phyloP scores from a whole-genome alignment of 2,797 vertebrate genomes.

The Girardinus metallicus region DNA sequence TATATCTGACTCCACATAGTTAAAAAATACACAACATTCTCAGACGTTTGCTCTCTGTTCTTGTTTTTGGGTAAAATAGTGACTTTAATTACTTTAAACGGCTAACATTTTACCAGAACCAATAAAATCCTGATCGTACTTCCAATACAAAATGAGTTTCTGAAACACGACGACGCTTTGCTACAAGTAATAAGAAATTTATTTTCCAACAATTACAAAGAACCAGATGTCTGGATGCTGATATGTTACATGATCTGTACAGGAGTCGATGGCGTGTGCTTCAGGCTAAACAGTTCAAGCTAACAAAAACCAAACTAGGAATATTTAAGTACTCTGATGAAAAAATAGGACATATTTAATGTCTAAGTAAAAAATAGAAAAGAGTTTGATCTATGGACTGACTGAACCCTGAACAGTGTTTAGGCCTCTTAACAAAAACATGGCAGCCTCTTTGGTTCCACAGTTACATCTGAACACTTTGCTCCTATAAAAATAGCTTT shows the following conservation, averaged over 20 bases:
- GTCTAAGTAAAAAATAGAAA: slow-evolving; percentile 89
- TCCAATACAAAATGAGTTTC: background rate
- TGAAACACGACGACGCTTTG: slow-evolving; percentile 1
- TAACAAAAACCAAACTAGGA: slow-evolving; percentile 77
- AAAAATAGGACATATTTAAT: slow-evolving; percentile 85
- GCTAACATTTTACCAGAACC: background rate
- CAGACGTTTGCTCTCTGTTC: too few species aligned
- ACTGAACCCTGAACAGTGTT: slow-evolving; percentile 91
- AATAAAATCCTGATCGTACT: background rate
- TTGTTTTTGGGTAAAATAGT: too few species aligned
- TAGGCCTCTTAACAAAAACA: slow-evolving; percentile 88
- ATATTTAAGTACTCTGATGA: slow-evolving; percentile 80
- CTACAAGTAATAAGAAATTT: slow-evolving; percentile 81
- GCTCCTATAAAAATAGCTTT: slow-evolving; percentile 97
- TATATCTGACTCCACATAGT: too few species aligned
- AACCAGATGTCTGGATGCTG: slow-evolving; percentile 76
- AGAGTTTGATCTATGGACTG: slow-evolving; percentile 86
- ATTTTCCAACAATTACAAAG: slow-evolving; percentile 82
- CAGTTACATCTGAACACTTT: slow-evolving; percentile 91
- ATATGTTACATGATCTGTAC: slow-evolving; percentile 95
- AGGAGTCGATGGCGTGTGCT: slow-evolving; percentile 88
- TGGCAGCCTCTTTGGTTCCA: slow-evolving; percentile 98
- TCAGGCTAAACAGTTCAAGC: slow-evolving; percentile 89
- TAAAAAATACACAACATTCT: too few species aligned
- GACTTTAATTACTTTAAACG: too few species aligned